A percentile compares a stretch with the other conserved stretches of the same genome.
Conservation (phyloP, 1,140 invertebrate genomes). For the Acyrthosiphon pisum region DNA sequence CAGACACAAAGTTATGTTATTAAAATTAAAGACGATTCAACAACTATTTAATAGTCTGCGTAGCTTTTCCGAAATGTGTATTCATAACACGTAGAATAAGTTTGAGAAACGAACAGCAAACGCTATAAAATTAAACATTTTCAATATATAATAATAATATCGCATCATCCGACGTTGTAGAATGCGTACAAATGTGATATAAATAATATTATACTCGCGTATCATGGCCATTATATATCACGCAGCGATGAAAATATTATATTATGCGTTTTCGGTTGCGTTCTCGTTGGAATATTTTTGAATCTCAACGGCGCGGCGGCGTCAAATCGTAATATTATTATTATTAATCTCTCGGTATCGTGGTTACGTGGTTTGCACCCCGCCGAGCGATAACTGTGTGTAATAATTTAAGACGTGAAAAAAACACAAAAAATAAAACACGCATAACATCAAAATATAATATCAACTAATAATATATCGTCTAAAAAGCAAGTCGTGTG, state of each 20-base stretch:
- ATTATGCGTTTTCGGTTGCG: not conserved
- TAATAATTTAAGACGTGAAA: not conserved
- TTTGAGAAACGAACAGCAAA: not conserved
- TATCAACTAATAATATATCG: constrained; percentile 17
- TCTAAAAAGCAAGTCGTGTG: constrained; percentile 34
- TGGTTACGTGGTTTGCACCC: not conserved
- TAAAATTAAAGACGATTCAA: constrained; percentile 24
- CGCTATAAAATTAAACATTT: constrained; percentile 25
- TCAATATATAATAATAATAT: not conserved
- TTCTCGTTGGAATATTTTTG: not conserved
- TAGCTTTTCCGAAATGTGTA: not conserved
- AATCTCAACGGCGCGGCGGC: not conserved
- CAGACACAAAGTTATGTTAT: constrained; percentile 34
- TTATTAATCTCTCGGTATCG: not conserved
- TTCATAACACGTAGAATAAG: constrained; percentile 36
- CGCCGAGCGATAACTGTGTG: not conserved
- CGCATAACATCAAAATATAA: not conserved
- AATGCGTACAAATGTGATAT: not conserved
- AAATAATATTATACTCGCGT: not conserved
- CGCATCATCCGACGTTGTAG: not conserved
- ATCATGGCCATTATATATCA: not conserved
- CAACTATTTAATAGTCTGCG: constrained; percentile 26
- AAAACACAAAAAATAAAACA: not conserved
- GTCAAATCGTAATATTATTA: not conserved
- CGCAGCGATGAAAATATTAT: not conserved